phyloP scores from a whole-genome alignment of 2,113 vertebrate genomes.

The Sula dactylatra region DNA sequence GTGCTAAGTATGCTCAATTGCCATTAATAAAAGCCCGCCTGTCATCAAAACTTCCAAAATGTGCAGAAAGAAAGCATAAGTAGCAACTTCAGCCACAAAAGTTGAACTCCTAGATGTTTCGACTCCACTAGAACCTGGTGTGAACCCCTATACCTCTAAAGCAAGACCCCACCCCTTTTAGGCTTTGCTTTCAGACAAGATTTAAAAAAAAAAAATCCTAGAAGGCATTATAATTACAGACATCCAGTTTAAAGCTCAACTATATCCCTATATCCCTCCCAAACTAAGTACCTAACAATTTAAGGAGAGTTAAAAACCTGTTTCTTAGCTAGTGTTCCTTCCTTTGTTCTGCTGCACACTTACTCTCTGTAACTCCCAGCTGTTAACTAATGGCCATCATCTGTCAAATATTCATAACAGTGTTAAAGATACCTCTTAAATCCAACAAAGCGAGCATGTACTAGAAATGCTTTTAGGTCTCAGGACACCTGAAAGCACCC shows the following conservation, averaged over 20 bases:
- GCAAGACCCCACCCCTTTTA: not conserved
- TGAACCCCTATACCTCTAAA: accelerated
- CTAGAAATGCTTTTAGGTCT: not conserved
- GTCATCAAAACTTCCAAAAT: not conserved
- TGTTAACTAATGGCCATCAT: not conserved
- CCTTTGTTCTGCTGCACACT: not conserved
- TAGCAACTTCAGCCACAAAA: not conserved
- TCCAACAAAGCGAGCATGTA: accelerated
- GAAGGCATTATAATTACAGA: not conserved
- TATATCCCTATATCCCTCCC: not conserved
- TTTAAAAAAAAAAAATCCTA: not conserved
- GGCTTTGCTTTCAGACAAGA: not conserved
- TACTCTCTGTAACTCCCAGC: not conserved
- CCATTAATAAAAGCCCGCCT: not conserved
- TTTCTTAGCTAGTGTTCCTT: not conserved
- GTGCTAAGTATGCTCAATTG: not conserved
- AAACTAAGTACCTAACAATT: not conserved
- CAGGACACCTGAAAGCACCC: not conserved
- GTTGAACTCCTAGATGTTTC: accelerated
- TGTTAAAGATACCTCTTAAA: not conserved
- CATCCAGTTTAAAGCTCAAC: not conserved
- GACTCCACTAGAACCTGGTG: not conserved
- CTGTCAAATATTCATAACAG: not conserved
- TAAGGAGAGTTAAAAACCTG: not conserved
- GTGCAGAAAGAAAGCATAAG: not conserved